Evolutionary conservation across 2,113 vertebrate species (phyloP).

Genomic region (Entosphenus tridentatus): DNA sequence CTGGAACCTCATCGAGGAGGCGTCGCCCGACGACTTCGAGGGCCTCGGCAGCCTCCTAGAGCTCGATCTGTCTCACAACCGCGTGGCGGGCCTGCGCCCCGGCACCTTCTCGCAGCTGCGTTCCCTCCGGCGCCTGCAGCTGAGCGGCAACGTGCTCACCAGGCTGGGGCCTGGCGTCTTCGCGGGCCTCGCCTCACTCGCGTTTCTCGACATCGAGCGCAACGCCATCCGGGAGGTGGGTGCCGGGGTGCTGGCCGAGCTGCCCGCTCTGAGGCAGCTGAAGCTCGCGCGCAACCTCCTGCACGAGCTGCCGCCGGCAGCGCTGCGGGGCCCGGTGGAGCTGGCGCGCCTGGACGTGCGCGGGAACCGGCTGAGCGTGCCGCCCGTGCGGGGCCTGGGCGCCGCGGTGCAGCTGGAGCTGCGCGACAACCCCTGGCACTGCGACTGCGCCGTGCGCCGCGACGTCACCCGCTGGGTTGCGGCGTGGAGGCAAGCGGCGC

Average conservation of each 20-base stretch:
- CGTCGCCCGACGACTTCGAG: too few species aligned
- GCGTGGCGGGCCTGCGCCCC: too few species aligned
- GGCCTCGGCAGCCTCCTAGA: too few species aligned
- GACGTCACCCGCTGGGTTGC: too few species aligned
- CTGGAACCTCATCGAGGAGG: too few species aligned
- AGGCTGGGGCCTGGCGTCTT: background rate
- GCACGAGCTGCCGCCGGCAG: background rate
- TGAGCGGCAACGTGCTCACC: background rate
- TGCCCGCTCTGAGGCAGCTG: constrained; percentile 1
- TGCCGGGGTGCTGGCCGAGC: background rate
- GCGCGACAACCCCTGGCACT: constrained; percentile 1
- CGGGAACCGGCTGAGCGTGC: background rate
- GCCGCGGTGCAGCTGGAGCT: background rate
- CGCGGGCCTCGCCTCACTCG: background rate
- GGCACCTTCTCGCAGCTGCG: background rate
- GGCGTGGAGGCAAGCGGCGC: too few species aligned
- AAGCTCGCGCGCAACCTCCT: background rate
- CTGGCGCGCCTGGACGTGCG: background rate
- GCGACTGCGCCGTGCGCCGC: background rate
- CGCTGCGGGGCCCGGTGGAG: background rate
- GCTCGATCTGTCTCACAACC: too few species aligned
- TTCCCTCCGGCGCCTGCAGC: background rate
- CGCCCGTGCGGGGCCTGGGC: background rate
- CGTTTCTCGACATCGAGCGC: background rate
- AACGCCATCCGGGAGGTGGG: background rate